phyloP scores from a whole-genome alignment of 2,888 invertebrate genomes.

The Epicampocera succincta region DNA sequence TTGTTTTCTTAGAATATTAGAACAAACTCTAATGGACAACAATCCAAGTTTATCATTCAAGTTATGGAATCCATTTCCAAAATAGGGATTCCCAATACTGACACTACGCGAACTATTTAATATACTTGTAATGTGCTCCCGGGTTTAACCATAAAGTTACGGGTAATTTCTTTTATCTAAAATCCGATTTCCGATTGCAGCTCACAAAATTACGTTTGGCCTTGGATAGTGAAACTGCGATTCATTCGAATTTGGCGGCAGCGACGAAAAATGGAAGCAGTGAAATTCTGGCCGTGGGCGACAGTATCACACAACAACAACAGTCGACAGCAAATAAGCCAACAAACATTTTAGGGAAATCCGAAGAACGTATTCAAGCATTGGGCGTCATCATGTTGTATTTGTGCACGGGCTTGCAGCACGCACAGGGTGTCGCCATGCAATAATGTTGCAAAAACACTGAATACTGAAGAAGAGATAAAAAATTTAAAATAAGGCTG shows the following conservation, averaged over 20 bases:
- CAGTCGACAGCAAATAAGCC: constrained; percentile 67
- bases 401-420: constrained; percentile 95
- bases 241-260: constrained; percentile 82
- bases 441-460: constrained; percentile 70
- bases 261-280: constrained; percentile 58
- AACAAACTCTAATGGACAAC: too few species aligned
- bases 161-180: too few species aligned
- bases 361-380: constrained; percentile 94
- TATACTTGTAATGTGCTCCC: too few species aligned
- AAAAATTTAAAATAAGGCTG: constrained; percentile 61
- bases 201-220: constrained; percentile 89
- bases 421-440: constrained; percentile 79
- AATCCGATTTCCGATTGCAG: constrained; percentile 81
- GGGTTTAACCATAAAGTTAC: too few species aligned
- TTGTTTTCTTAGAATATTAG: too few species aligned
- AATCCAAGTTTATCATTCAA: too few species aligned
- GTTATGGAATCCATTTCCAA: too few species aligned
- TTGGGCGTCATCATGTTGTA: constrained; percentile 96
- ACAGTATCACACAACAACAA: constrained; percentile 46
- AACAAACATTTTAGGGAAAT: constrained; percentile 83
- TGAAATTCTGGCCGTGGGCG: constrained; percentile 21
- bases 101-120: too few species aligned
- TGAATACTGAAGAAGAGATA: not conserved
- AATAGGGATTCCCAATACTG: too few species aligned
- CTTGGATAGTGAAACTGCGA: constrained; percentile 87